phyloP scores from a whole-genome alignment of 2,888 invertebrate genomes.

The Phrixothrix hirtus region DNA sequence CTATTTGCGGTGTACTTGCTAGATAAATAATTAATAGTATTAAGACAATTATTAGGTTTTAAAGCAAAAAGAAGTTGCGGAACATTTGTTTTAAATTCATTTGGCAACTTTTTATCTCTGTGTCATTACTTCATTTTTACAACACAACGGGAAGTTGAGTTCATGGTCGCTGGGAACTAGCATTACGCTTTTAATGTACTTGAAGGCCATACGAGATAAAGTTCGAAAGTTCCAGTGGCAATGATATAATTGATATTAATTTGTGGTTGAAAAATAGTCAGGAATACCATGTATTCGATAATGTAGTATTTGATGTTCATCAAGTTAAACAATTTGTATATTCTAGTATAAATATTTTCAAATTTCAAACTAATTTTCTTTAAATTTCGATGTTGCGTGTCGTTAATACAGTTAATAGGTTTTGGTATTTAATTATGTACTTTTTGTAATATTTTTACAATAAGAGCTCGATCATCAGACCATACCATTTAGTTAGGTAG shows the following conservation, averaged over 20 bases:
- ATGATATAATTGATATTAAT: no score
- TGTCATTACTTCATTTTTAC: background rate
- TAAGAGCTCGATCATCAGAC: background rate
- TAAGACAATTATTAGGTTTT: no score
- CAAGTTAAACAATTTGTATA: background rate
- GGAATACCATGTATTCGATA: no score
- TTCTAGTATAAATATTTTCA: background rate
- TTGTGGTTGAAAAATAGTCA: no score
- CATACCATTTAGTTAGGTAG: background rate
- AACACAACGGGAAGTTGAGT: background rate
- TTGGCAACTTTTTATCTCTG: background rate
- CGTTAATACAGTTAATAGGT: background rate
- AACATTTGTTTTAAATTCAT: no score
- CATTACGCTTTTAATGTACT: background rate
- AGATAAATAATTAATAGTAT: background rate
- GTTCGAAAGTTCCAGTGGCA: background rate
- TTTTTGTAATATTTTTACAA: background rate
- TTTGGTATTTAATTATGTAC: background rate
- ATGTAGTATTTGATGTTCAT: background rate
- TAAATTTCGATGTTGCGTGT: conserved; percentile 3
- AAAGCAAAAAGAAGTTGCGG: no score
- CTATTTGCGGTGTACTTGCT: background rate
- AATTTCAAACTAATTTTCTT: conserved; percentile 1
- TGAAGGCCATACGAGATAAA: background rate
- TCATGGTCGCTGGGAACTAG: background rate